Base-by-base conservation (phyloP, 2,797 vertebrate genomes). In the Aeoliscus strigatus region DNA sequence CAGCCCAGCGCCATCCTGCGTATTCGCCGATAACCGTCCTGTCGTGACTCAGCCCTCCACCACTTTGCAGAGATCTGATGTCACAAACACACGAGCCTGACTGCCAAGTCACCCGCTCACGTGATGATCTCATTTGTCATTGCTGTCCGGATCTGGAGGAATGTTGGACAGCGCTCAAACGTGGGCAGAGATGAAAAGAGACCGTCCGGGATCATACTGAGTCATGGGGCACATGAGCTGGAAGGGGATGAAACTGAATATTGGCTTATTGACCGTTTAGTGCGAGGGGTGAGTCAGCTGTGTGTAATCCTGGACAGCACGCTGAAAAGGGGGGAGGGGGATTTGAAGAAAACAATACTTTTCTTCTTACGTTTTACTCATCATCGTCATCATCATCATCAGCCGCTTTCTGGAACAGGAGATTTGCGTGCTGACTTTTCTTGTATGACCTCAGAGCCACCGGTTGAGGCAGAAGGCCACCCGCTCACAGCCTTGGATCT, bases 101-200 rank as follows among this genome's bases (percentile, higher is more conserved):
- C n/a, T n/a, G n/a, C n/a, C 5, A 1, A 9, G 51, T 57, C 48
- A 59, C 13, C 14, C 5, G 11, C 24, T 53, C 12, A 5, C 13
- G 8, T n/a, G 26, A 45, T 56, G 70, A 60, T 28, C 47, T 36
- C 14, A 35, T 60, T 52, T 27, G 46, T 80, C 77, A 76, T 44
- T 41, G 4, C 12, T 53, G 53, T 39, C 41, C n/a, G 47, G 36
- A 51, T 50, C 21, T 8, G 35, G 34, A 28, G 47, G 21, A 26
- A 36, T 27, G 9, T 65, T 70, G 69, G 14, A 4, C 34, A 58
- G 40, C 40, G 48, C 12, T 39, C 13, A 39, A 53, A 47, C 23
- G 4, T 14, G 8, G 21, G 38, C 25, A 46, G 42, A 36, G 34
- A 47, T 27, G 31, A 51, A 33, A 15, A 61, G 39, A 66, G 44